Base-by-base conservation (phyloP, 2,888 invertebrate genomes). In the Euplagia quadripunctaria region DNA sequence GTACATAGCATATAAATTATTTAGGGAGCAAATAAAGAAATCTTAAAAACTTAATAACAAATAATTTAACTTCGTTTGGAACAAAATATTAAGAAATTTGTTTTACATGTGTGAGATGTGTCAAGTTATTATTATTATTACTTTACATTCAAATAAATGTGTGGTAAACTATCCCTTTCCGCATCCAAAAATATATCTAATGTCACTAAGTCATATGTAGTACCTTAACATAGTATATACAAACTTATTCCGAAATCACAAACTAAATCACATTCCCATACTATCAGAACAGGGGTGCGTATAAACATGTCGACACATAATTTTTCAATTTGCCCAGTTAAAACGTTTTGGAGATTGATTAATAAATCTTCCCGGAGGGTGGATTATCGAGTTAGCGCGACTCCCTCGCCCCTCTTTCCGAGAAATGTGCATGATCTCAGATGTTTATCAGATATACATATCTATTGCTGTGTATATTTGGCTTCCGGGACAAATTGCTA, bases 241-340 rank as follows among this genome's bases (percentile, higher is more conserved):
- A 58, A 71, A 46, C 17, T 16, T 61, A 46, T 58, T 69, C 31
- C 46, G 46, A 68, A 52, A 68, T 68, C 58, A 42, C 68, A 66
- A 77, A 82, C 81, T 75, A 80, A 78, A 83, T 81, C 69, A 85
- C 84, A 84, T 84, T 85, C 85, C 79, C 76, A 78, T 79, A 82
- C 78, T 80, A 77, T 71, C 42, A 41, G 49, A 73, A 61, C 79
- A 78, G 84, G 83, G 85, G 89, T 76, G 70, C 85, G 83, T 85
- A 87, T 88, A 87, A 83, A 84, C 81, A 88, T 85, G 91, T 92
- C 91, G 89, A 84, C 93, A 92, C 93, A 93, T 93, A 93, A 93
- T 93, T 93, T 93, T 93, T 93, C 93, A 93, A 93, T 93, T 93
- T 92, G 90, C 90, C 89, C 92, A 90, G 92, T 93, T 93, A 93